Evolutionary conservation across 2,113 vertebrate genomes (phyloP), one percentile per base, ranked within the genome.

Genomic region (Nesogale talazaci): DNA sequence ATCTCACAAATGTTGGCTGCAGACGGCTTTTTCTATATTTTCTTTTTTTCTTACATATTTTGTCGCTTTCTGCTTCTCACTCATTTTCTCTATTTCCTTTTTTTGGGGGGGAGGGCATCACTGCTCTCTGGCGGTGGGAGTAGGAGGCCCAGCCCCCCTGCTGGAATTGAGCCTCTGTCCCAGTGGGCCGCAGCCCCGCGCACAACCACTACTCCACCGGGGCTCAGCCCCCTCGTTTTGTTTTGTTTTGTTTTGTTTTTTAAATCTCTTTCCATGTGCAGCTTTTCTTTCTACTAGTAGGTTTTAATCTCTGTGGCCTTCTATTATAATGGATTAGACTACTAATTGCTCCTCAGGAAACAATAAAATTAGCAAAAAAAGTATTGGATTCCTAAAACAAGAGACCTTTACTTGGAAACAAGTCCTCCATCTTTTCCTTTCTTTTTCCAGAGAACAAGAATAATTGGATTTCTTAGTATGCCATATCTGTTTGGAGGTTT

Each of bases 371-470:
- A 61, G 52, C 57, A 90, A 76, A 52, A 90, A 31, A 70, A 80
- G 23, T 36, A 76, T 34, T 81, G 9, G 12, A 12, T 80, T 92
- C 83, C 92, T 38, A 78, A 84, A 84, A 17, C n/a, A 94, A 89
- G 69, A 81, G 16, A 59, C 25, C 84, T 86, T 6, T 6, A 74
- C 65, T 46, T 94, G 56, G 74, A 31, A 82, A 16, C 29, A 72
- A 91, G 82, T 88, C 61, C 40, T 90, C 34, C 46, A 52, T 52
- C 46, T 52, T 52, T 52, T 52, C 46, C 46, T 52, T 52, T 52
- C 46, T 52, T 52, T 88, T 86, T 95, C 84, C 29, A 63, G 67
- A 91, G 76, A 61, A 80, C 22, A 94, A 59, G 56, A 77, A 42
- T 89, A 52, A 74, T 11, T 67, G n/a, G 42, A 36, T 83, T 81